phyloP scores from a whole-genome alignment of 1,140 invertebrate species.

The Patella vulgata region DNA sequence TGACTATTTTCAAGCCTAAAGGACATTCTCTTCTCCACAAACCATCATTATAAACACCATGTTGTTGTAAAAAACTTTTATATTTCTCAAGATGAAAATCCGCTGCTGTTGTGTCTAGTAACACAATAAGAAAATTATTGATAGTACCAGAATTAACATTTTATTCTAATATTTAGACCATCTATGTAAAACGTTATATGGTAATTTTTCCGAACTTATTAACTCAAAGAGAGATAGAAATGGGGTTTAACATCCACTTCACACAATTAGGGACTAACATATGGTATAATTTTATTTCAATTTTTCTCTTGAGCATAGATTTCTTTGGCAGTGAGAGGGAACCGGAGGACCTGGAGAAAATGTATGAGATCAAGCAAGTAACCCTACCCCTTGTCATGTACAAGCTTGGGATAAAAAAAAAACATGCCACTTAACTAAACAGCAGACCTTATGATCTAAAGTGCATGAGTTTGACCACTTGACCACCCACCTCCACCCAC shows the following conservation, averaged over 20 bases:
- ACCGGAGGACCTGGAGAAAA: too few species aligned
- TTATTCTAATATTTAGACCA: neutral
- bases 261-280: too few species aligned
- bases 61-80: conserved; percentile 2
- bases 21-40: conserved; percentile 15
- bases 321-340: too few species aligned
- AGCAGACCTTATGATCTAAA: too few species aligned
- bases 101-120: conserved; percentile 9
- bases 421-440: too few species aligned
- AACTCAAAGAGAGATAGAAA: neutral
- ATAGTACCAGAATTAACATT: neutral
- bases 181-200: neutral
- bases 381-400: too few species aligned
- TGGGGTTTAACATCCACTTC: neutral
- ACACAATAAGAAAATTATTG: neutral
- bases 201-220: neutral
- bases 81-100: conserved; percentile 1
- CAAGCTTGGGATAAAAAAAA: too few species aligned
- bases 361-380: too few species aligned
- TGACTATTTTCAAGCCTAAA: too few species aligned
- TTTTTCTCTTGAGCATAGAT: neutral
- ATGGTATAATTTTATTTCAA: too few species aligned
- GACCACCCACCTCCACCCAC: conserved; percentile 5
- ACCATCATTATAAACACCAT: conserved; percentile 11
- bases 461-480: too few species aligned